A percentile compares a stretch with the other conserved stretches of the same genome.
These are phyloP conservation scores for Parambassis ranga DNA, from an alignment of 2,797 vertebrate genomes.

Conservation along the genomic window DNA sequence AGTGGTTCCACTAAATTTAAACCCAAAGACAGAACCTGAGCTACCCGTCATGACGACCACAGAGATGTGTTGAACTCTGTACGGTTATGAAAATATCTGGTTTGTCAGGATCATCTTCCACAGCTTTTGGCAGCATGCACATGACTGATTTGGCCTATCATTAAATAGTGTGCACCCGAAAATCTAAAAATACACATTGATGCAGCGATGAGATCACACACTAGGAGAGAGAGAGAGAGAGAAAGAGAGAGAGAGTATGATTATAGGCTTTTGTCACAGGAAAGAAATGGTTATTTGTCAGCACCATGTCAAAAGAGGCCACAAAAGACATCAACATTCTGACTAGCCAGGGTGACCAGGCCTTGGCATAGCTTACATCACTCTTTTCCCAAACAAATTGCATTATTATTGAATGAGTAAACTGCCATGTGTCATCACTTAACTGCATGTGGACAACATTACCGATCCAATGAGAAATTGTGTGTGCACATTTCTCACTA, in stretches of 20 bases:
- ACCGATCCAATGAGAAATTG: not conserved
- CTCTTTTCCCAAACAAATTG: conserved; percentile 34
- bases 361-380: conserved; percentile 33
- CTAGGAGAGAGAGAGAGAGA: conserved; percentile 52
- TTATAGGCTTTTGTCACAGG: conserved; percentile 78
- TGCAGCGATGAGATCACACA: conserved; percentile 74
- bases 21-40: conserved; percentile 1
- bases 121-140: conserved; percentile 49
- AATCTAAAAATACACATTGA: conserved; percentile 74
- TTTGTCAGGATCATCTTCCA: conserved; percentile 50
- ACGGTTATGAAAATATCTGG: conserved; percentile 48
- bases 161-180: conserved; percentile 68
- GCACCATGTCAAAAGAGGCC: conserved; percentile 66
- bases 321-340: conserved; percentile 56
- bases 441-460: conserved; percentile 16
- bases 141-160: conserved; percentile 69
- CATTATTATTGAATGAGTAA: conserved; percentile 38
- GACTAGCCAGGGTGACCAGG: conserved; percentile 25
- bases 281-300: conserved; percentile 80
- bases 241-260: conserved; percentile 68
- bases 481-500: not conserved
- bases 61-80: conserved; percentile 29
- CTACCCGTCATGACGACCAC: not conserved
- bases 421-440: conserved; percentile 24
- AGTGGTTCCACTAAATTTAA: not conserved